phyloP scores from a whole-genome alignment of 2,888 invertebrate genomes.

The Flexamia atlantica region DNA sequence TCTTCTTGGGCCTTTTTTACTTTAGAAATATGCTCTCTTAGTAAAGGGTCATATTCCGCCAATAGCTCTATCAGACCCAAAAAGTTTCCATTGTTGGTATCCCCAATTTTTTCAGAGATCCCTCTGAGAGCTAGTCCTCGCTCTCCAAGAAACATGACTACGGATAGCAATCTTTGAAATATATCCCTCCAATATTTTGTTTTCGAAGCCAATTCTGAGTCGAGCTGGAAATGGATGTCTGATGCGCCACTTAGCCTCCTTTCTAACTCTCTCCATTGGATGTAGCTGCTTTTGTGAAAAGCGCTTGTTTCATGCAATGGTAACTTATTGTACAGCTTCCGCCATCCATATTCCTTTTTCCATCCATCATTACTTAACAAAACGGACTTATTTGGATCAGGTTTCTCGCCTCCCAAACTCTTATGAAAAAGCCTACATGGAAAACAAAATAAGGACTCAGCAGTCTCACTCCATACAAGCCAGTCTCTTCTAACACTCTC shows the following conservation, averaged over 20 bases:
- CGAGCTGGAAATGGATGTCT: constrained; percentile 34
- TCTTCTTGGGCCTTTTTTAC: constrained; percentile 35
- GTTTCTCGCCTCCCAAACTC: constrained; percentile 31
- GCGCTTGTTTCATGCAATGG: constrained; percentile 19
- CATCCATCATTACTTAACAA: constrained; percentile 43
- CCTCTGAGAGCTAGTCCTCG: constrained; percentile 38
- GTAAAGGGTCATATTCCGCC: constrained; percentile 38
- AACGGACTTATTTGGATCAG: constrained; percentile 40
- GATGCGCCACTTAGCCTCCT: constrained; percentile 37
- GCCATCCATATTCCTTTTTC: constrained; percentile 44
- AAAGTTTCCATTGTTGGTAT: constrained; percentile 47
- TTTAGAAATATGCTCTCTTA: constrained; percentile 48
- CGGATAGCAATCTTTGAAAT: constrained; percentile 44
- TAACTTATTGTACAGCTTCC: constrained; percentile 44
- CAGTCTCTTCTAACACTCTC: constrained; percentile 50
- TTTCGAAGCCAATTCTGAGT: constrained; percentile 26
- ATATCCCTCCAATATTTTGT: constrained; percentile 45
- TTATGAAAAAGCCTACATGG: constrained; percentile 45
- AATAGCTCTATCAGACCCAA: constrained; percentile 33
- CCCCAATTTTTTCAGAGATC: constrained; percentile 40
- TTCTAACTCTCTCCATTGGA: constrained; percentile 39
- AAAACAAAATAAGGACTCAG: constrained; percentile 42
- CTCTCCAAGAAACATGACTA: constrained; percentile 24
- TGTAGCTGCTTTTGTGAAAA: constrained; percentile 18
- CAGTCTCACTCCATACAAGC: constrained; percentile 56